A percentile compares a stretch with the other conserved stretches of the same genome.
Evolutionary conservation across 2,797 vertebrate genomes (phyloP).

Genomic region (Florisuga fusca): DNA sequence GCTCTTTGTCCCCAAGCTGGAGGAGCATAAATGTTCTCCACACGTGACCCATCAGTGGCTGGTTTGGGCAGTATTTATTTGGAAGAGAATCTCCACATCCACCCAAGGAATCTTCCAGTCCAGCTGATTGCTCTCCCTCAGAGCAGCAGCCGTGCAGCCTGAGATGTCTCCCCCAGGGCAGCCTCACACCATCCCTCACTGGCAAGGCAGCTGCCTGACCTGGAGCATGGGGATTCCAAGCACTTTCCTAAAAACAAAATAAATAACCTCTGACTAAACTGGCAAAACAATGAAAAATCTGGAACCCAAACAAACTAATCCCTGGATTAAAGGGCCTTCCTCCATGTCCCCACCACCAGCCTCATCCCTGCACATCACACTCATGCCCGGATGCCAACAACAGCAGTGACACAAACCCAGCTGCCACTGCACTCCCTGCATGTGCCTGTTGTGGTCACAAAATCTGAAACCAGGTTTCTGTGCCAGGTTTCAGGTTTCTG

Average conservation of each 20-base stretch:
- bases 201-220: not conserved
- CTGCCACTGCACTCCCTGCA: rapidly evolving
- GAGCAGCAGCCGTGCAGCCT: not conserved
- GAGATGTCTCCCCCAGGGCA: rapidly evolving
- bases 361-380: not conserved
- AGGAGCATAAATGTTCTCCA: not conserved
- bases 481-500: no score
- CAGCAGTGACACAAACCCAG: not conserved
- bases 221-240: not conserved
- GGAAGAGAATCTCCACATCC: not conserved
- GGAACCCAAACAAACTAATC: not conserved
- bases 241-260: not conserved
- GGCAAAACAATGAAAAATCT: not conserved
- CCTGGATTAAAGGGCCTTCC: not conserved
- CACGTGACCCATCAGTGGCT: not conserved
- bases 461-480: not conserved
- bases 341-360: not conserved
- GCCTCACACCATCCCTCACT: not conserved
- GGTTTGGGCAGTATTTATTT: not conserved
- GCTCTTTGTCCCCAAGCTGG: not conserved
- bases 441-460: not conserved
- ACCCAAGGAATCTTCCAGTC: not conserved
- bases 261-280: not conserved
- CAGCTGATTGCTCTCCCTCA: not conserved
- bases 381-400: rapidly evolving